These are phyloP conservation scores for Agrypnia vestita DNA, from an alignment of 1,140 invertebrate genomes.

Conservation along the genomic window DNA sequence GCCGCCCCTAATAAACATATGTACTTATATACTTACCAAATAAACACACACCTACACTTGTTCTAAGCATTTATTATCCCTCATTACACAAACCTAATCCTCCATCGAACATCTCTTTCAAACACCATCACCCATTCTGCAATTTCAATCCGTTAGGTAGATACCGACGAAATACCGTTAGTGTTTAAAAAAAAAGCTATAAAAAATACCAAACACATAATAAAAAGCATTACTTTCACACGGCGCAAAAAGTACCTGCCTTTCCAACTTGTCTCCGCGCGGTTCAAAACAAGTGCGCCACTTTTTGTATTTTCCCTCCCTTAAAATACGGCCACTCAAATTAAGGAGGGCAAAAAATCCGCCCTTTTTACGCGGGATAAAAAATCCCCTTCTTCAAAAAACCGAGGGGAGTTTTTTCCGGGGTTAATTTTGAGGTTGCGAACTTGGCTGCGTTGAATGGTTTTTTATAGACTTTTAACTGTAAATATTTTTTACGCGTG, in stretches of 20 bases:
- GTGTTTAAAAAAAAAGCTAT: too few species aligned
- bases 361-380: slow-evolving; percentile 41
- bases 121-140: too few species aligned
- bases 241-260: slow-evolving; percentile 45
- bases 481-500: slow-evolving; percentile 27
- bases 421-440: slow-evolving; percentile 51
- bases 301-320: slow-evolving; percentile 48
- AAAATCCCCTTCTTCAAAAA: slow-evolving; percentile 46
- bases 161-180: too few species aligned
- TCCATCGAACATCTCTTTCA: too few species aligned
- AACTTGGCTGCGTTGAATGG: slow-evolving; percentile 1
- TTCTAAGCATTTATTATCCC: too few species aligned
- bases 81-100: too few species aligned
- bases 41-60: too few species aligned
- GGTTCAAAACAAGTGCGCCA: slow-evolving; percentile 53
- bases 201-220: too few species aligned
- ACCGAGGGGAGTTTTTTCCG: slow-evolving; percentile 46
- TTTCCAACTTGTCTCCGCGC: slow-evolving; percentile 39
- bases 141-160: too few species aligned
- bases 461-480: background rate
- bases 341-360: slow-evolving; percentile 34
- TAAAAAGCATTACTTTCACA: background rate
- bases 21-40: too few species aligned
- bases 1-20: too few species aligned
- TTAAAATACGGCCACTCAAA: slow-evolving; percentile 30